phyloP scores from a whole-genome alignment of 1,140 invertebrate genomes.

The Drosophila littoralis region DNA sequence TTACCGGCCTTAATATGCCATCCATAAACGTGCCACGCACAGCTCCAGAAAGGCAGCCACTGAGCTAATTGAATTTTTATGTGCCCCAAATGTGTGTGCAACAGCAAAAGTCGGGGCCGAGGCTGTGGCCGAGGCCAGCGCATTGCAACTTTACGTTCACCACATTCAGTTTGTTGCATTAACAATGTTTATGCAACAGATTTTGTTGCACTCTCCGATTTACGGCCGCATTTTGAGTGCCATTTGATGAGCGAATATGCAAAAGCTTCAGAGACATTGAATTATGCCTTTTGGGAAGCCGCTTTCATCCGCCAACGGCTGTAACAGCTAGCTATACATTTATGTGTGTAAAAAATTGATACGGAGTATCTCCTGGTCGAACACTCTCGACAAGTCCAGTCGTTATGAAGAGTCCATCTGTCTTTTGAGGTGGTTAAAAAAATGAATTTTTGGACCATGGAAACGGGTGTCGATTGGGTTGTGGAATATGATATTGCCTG shows the following conservation, averaged over 20 bases:
- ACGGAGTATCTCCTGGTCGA: too few relatives aligned
- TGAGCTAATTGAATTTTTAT: constrained; percentile 46
- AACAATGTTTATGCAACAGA: not conserved
- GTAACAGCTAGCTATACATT: too few relatives aligned
- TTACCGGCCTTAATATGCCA: constrained; percentile 31
- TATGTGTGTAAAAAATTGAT: too few relatives aligned
- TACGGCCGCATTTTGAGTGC: not conserved
- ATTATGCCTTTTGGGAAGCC: not conserved
- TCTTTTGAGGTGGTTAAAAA: too few relatives aligned
- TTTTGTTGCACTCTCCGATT: constrained; percentile 6
- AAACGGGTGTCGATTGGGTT: too few relatives aligned
- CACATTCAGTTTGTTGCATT: not conserved
- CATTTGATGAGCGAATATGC: not conserved
- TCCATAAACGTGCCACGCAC: constrained; percentile 27
- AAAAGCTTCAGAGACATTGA: not conserved
- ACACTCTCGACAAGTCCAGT: too few relatives aligned
- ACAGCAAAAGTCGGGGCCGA: not conserved
- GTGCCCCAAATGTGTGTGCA: not conserved
- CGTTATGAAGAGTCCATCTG: too few relatives aligned
- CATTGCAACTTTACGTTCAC: constrained; percentile 5
- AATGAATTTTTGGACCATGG: too few relatives aligned
- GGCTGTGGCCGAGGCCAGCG: too few relatives aligned
- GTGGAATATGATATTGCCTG: too few relatives aligned
- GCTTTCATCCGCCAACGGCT: too few relatives aligned
- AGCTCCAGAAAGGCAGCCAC: constrained; percentile 17